Evolutionary conservation across 53 echinoderm and acorn worm species (phyloP).

Genomic region (Hippasteria phrygiana): DNA sequence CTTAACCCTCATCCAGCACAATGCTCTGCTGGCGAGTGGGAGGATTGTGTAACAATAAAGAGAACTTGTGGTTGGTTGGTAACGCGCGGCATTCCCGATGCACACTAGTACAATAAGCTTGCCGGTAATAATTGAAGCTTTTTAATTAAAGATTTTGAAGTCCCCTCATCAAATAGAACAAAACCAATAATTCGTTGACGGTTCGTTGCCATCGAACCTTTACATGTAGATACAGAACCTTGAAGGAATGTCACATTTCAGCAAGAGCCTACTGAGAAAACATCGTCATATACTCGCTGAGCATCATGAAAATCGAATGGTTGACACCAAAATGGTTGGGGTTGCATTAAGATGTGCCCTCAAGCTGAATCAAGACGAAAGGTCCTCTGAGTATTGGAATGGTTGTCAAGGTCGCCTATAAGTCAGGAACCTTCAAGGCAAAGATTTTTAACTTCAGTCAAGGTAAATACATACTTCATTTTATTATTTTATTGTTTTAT

Average conservation of each 20-base stretch:
- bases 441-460: neutral
- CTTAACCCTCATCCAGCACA: neutral
- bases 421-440: constrained; percentile 11
- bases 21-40: neutral
- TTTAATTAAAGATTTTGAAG: too few species aligned
- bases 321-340: constrained; percentile 40
- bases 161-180: too few species aligned
- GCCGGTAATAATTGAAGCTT: neutral
- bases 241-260: neutral
- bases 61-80: neutral
- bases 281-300: neutral
- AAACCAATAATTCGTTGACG: too few species aligned
- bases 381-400: constrained; percentile 1
- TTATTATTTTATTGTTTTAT: too few species aligned
- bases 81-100: too few species aligned
- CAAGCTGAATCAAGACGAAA: neutral
- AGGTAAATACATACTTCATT: constrained; percentile 18
- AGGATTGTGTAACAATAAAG: neutral
- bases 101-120: neutral
- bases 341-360: constrained; percentile 13
- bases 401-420: constrained; percentile 33
- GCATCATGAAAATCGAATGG: constrained; percentile 34
- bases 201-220: too few species aligned
- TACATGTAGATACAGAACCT: too few species aligned
- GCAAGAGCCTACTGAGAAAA: neutral